A percentile compares a stretch with the other conserved stretches of the same genome.
These are phyloP conservation scores for Scaptomyza tumidula DNA, from an alignment of 2,888 invertebrate genomes.

Conservation along the genomic window DNA sequence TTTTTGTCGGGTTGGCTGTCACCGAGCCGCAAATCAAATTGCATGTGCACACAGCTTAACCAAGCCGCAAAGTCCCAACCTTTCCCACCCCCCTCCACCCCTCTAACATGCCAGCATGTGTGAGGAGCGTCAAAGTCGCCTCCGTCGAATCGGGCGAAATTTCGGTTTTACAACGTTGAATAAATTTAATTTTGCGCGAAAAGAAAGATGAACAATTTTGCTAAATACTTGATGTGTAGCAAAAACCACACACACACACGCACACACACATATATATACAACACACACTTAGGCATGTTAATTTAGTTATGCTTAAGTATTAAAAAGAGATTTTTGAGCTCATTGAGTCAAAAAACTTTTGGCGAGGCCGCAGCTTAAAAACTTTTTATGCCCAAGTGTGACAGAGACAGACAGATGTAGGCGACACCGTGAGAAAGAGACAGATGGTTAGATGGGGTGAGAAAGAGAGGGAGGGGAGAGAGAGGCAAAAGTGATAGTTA, in stretches of 20 bases:
- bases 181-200: constrained; percentile 60
- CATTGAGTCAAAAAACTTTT: constrained; percentile 74
- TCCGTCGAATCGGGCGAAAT: constrained; percentile 22
- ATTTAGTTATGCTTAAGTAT: constrained; percentile 79
- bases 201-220: constrained; percentile 20
- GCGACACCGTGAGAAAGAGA: too few relatives aligned
- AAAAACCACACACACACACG: constrained; percentile 12
- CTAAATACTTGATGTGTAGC: constrained; percentile 38
- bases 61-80: constrained; percentile 33
- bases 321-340: constrained; percentile 81
- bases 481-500: constrained; percentile 11
- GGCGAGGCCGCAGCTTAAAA: constrained; percentile 62
- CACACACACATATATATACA: constrained; percentile 10
- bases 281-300: constrained; percentile 57
- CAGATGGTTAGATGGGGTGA: not conserved
- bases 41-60: constrained; percentile 59
- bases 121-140: constrained; percentile 20
- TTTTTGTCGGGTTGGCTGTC: constrained; percentile 13
- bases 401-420: not conserved
- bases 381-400: constrained; percentile 44
- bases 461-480: not conserved
- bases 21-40: constrained; percentile 51
- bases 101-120: not conserved
- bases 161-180: constrained; percentile 55
- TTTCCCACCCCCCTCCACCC: not conserved